A percentile compares a stretch with the other conserved stretches of the same genome.
Conservation (phyloP, 2,888 invertebrate species). For the Ganaspis brasiliensis region DNA sequence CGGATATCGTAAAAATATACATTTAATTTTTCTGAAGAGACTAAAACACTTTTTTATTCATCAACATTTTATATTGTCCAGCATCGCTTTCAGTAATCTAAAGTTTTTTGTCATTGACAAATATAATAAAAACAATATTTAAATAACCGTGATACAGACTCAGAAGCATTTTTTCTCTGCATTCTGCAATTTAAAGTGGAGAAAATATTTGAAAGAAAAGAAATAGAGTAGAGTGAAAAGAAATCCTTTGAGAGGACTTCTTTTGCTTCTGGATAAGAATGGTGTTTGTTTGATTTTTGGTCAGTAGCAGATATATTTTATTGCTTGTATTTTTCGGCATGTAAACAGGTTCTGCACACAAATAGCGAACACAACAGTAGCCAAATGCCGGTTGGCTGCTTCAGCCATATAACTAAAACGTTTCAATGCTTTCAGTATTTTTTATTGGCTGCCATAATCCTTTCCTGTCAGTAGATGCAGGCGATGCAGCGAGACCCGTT, state of each 20-base stretch:
- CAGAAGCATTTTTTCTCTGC: no score
- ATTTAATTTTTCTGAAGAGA: no score
- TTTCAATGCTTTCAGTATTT: constrained; percentile 41
- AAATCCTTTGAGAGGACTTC: background rate
- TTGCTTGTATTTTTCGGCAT: constrained; percentile 38
- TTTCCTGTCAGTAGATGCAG: constrained; percentile 38
- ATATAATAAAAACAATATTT: no score
- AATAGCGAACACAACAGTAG: constrained; percentile 30
- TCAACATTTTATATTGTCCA: no score
- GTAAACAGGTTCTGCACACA: constrained; percentile 41
- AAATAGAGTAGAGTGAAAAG: background rate
- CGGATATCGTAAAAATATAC: background rate
- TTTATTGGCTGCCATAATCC: constrained; percentile 43
- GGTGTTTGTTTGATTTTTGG: constrained; percentile 38
- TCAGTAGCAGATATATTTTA: constrained; percentile 39
- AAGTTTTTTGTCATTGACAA: no score
- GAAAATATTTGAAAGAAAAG: no score
- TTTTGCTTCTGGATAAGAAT: background rate
- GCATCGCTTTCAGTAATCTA: no score
- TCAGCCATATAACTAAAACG: constrained; percentile 26
- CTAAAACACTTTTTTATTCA: no score
- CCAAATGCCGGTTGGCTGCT: constrained; percentile 39
- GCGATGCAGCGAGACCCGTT: constrained; percentile 28
- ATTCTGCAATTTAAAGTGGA: no score
- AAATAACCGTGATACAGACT: no score